Conservation (phyloP, 2,888 invertebrate genomes). For the Rhamphomyia laevipes region DNA sequence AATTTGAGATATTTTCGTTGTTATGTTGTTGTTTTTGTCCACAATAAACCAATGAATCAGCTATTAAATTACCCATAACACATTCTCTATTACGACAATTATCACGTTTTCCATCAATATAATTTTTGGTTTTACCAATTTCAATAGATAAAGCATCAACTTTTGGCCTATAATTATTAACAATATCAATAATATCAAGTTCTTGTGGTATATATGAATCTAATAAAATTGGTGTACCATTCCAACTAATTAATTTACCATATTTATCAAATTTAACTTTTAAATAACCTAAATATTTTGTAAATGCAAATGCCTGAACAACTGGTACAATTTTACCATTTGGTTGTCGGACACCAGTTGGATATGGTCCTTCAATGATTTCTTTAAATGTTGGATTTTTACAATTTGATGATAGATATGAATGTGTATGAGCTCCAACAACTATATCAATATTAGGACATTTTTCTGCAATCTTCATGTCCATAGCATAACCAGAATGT, state of each 20-base stretch:
- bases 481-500: conserved; percentile 66
- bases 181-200: conserved; percentile 41
- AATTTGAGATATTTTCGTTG: conserved; percentile 37
- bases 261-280: conserved; percentile 45
- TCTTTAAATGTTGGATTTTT: conserved; percentile 70
- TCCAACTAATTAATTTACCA: conserved; percentile 52
- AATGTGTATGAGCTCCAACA: conserved; percentile 79
- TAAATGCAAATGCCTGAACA: conserved; percentile 69
- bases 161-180: conserved; percentile 44
- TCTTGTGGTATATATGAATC: conserved; percentile 51
- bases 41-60: conserved; percentile 56
- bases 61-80: conserved; percentile 66
- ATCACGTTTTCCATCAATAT: conserved; percentile 48
- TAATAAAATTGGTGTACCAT: conserved; percentile 63
- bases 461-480: conserved; percentile 56
- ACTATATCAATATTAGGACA: conserved; percentile 69
- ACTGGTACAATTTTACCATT: conserved; percentile 57
- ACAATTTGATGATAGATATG: conserved; percentile 65
- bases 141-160: conserved; percentile 31
- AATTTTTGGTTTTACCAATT: conserved; percentile 54
- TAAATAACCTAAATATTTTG: background rate
- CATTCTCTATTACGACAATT: conserved; percentile 61
- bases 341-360: conserved; percentile 50
- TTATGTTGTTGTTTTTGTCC: conserved; percentile 6
- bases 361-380: conserved; percentile 55